These are phyloP conservation scores for Oncorhynchus masou DNA, from an alignment of 2,113 vertebrate species.

Conservation along the genomic window DNA sequence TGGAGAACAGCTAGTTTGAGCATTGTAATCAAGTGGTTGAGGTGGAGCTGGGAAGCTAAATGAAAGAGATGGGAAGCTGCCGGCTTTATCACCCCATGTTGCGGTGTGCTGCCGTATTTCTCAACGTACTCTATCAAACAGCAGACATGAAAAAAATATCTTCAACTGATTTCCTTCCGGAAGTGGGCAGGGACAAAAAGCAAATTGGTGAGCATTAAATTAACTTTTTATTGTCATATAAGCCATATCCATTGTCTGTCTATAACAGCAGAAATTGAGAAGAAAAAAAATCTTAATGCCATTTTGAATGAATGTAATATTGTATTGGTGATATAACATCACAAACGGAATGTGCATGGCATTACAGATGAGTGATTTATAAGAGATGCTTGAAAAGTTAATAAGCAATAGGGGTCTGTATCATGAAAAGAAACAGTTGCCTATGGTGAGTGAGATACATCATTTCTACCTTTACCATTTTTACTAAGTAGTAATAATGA, in stretches of 20 bases:
- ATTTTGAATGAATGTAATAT: no score
- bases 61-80: conserved; percentile 46
- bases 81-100: neutral
- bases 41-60: conserved; percentile 47
- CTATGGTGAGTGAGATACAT: conserved; percentile 42
- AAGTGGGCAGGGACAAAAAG: conserved; percentile 46
- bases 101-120: no score
- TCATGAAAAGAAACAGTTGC: conserved; percentile 58
- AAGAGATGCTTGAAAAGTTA: conserved; percentile 61
- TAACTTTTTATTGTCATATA: no score
- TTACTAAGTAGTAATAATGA: neutral
- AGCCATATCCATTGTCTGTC: no score
- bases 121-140: conserved; percentile 5
- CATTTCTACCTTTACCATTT: neutral
- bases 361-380: conserved; percentile 60
- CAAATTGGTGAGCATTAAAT: conserved; percentile 58
- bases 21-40: neutral
- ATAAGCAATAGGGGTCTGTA: conserved; percentile 55
- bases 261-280: no score
- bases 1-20: neutral
- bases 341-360: neutral
- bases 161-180: conserved; percentile 33
- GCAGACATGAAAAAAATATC: conserved; percentile 46
- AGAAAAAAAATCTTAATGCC: no score
- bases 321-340: no score